Percentiles rank a stretch among this genome's conserved stretches.
Evolutionary conservation across 2,888 invertebrate genomes (phyloP).

Genomic region (Mellilla xanthometata): DNA sequence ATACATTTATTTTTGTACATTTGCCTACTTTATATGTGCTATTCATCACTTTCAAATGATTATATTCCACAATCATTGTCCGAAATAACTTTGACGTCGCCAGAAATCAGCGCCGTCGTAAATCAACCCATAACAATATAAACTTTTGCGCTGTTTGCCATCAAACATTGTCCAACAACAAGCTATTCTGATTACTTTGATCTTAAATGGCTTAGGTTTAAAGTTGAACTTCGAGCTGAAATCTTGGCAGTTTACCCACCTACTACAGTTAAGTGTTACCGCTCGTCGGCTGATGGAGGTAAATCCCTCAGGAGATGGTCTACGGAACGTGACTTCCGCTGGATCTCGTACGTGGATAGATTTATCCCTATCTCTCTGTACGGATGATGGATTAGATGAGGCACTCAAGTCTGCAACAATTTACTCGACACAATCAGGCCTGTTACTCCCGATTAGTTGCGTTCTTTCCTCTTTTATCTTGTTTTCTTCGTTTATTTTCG

Average conservation of each 20-base stretch:
- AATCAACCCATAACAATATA: constrained; percentile 38
- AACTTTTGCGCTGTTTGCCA: constrained; percentile 25
- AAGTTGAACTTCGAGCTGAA: constrained; percentile 7
- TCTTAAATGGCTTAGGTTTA: constrained; percentile 7
- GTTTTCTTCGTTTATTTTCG: background rate
- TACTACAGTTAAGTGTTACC: constrained; percentile 34
- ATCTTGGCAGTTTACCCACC: background rate
- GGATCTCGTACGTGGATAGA: constrained; percentile 26
- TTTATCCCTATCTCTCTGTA: constrained; percentile 26
- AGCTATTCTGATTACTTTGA: constrained; percentile 6
- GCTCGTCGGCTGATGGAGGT: constrained; percentile 44
- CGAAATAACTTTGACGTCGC: constrained; percentile 34
- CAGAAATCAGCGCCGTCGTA: constrained; percentile 34
- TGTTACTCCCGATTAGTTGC: constrained; percentile 8
- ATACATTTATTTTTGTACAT: constrained; percentile 7
- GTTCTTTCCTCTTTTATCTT: background rate
- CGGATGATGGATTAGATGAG: constrained; percentile 25
- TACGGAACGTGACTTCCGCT: constrained; percentile 36
- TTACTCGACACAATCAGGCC: constrained; percentile 7
- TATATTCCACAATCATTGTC: constrained; percentile 23
- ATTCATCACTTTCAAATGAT: constrained; percentile 15
- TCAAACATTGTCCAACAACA: constrained; percentile 19
- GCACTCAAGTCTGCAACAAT: constrained; percentile 8
- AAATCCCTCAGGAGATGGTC: constrained; percentile 43
- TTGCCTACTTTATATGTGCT: constrained; percentile 11